These are phyloP conservation scores for Tiliacea aurago DNA, from an alignment of 2,888 invertebrate genomes.

Conservation along the genomic window DNA sequence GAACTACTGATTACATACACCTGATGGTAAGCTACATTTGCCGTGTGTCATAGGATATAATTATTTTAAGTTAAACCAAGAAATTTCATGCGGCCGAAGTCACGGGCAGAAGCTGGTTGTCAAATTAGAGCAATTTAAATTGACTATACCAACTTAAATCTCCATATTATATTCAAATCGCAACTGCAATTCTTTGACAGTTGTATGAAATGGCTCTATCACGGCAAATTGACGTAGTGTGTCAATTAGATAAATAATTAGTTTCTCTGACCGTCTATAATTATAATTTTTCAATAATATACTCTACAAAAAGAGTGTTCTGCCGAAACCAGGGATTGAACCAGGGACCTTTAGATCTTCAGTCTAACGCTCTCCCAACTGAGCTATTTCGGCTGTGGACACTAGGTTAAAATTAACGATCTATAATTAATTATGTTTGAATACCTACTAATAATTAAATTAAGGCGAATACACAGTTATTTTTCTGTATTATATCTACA, in stretches of 20 bases:
- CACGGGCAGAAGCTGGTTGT: no score
- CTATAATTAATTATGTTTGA: no score
- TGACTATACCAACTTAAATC: background rate
- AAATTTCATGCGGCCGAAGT: no score
- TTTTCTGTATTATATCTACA: background rate
- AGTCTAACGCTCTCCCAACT: slow-evolving; percentile 79
- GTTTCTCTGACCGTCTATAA: no score
- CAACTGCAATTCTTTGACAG: background rate
- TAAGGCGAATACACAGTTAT: background rate
- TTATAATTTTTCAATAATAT: background rate
- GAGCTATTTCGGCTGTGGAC: slow-evolving; percentile 73
- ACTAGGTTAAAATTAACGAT: accelerated
- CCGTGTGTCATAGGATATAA: no score
- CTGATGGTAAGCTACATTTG: no score
- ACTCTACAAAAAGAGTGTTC: background rate
- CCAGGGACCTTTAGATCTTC: slow-evolving; percentile 78
- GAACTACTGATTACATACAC: no score
- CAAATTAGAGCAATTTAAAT: no score
- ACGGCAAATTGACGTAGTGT: background rate
- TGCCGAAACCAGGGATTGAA: slow-evolving; percentile 78
- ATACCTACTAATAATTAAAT: background rate
- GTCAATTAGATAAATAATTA: background rate
- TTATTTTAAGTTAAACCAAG: no score
- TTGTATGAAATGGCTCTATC: background rate
- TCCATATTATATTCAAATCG: background rate